Evolutionary conservation across 2,797 vertebrate species (phyloP).

Genomic region (Macropodus opercularis): DNA sequence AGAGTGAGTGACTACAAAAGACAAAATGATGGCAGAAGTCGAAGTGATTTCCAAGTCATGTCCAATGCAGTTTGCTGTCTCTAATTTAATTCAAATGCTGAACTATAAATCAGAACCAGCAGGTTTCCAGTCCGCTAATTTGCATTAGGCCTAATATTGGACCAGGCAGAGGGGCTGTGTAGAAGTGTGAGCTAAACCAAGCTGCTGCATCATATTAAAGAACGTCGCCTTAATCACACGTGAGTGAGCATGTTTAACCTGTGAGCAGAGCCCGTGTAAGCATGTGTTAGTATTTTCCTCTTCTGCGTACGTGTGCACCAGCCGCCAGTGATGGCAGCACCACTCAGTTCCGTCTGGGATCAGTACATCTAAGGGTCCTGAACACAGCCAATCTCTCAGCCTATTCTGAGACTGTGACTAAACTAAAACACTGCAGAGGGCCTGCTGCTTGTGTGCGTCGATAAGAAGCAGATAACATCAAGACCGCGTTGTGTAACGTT

Average conservation of each 20-base stretch:
- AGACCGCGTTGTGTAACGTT: constrained; percentile 40
- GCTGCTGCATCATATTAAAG: neutral
- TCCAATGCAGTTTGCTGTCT: no score
- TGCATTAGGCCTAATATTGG: no score
- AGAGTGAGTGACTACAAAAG: no score
- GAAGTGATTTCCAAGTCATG: no score
- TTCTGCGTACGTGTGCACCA: neutral
- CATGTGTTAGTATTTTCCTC: neutral
- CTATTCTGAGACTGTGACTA: constrained; percentile 36
- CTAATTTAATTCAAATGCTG: no score
- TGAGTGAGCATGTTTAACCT: neutral
- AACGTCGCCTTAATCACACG: neutral
- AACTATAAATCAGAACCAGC: no score
- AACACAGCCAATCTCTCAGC: constrained; percentile 36
- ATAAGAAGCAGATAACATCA: constrained; percentile 46
- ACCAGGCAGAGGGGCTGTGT: no score
- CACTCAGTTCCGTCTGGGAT: constrained; percentile 29
- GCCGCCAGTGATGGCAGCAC: constrained; percentile 10
- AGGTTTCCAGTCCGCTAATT: no score
- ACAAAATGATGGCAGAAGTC: no score
- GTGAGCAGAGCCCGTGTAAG: neutral
- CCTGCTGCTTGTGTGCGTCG: constrained; percentile 16
- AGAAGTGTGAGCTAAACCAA: no score
- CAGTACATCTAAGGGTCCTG: constrained; percentile 21
- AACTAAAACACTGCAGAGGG: constrained; percentile 33